phyloP scores from a whole-genome alignment of 2,797 vertebrate genomes.

The Nannoperca australis region DNA sequence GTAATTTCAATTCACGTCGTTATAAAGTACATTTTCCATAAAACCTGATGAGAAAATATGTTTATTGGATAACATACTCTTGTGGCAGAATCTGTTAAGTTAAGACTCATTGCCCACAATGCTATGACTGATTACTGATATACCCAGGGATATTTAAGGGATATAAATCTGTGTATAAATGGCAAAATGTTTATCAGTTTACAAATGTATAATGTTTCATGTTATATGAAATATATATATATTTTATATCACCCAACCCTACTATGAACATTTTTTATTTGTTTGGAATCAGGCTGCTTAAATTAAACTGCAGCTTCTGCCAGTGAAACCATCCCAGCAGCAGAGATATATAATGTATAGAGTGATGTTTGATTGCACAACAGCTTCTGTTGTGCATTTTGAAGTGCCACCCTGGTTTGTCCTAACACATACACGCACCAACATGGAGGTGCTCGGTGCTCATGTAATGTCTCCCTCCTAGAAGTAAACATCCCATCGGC shows the following conservation, averaged over 20 bases:
- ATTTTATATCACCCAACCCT: background rate
- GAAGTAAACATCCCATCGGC: constrained; percentile 37
- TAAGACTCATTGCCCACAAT: background rate
- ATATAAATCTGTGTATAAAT: background rate
- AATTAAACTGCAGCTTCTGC: background rate
- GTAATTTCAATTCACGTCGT: background rate
- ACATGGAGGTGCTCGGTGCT: background rate
- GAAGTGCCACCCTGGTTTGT: background rate
- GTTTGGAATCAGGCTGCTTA: background rate
- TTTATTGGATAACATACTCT: background rate
- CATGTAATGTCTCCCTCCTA: constrained; percentile 13
- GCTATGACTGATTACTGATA: background rate
- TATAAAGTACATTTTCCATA: background rate
- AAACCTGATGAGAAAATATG: background rate
- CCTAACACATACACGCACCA: background rate
- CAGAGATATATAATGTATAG: background rate
- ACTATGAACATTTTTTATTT: background rate
- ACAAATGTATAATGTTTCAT: too few relatives aligned
- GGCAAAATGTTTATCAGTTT: too few relatives aligned
- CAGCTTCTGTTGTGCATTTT: background rate
- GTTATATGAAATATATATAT: too few relatives aligned
- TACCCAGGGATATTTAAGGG: background rate
- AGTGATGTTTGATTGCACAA: background rate
- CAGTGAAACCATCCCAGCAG: background rate
- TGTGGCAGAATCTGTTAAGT: background rate